phyloP scores from a whole-genome alignment of 1,140 invertebrate species.

The Spodoptera litura region DNA sequence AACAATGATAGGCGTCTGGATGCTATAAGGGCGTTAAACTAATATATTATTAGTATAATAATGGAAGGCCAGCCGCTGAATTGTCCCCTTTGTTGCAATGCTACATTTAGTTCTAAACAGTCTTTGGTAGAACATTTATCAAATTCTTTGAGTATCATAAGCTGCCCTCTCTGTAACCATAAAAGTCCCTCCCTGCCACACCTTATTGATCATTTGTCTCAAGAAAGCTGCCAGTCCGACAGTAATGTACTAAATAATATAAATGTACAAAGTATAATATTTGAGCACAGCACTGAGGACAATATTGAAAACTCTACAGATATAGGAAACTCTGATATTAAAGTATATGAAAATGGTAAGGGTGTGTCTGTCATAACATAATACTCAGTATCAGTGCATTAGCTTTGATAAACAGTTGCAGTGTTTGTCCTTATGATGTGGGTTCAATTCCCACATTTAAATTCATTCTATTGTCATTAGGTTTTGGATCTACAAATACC shows the following conservation, averaged over 20 bases:
- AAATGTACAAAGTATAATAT: constrained; percentile 30
- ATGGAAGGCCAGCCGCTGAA: constrained; percentile 86
- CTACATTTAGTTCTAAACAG: constrained; percentile 87
- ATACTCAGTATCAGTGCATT: not conserved
- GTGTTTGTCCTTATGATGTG: not conserved
- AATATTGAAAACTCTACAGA: constrained; percentile 13
- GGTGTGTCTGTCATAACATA: not conserved
- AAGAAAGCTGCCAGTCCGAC: constrained; percentile 64
- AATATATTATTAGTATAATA: constrained; percentile 70
- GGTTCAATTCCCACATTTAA: not conserved
- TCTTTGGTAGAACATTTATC: constrained; percentile 88
- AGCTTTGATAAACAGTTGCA: not conserved
- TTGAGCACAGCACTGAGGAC: not conserved
- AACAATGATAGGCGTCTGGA: constrained; percentile 15
- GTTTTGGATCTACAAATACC: no score
- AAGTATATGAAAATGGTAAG: constrained; percentile 29
- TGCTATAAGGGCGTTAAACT: constrained; percentile 29
- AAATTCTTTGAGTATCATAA: constrained; percentile 87
- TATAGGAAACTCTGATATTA: constrained; percentile 25
- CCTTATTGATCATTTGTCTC: constrained; percentile 86
- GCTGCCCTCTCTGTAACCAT: constrained; percentile 87
- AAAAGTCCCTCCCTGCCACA: constrained; percentile 84
- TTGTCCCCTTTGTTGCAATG: constrained; percentile 89
- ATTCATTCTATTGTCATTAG: no score
- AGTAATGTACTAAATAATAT: constrained; percentile 15